Percentiles rank a stretch among this genome's conserved stretches.
Conservation (phyloP, 2,888 invertebrate genomes). For the Coecobrya sp. region DNA sequence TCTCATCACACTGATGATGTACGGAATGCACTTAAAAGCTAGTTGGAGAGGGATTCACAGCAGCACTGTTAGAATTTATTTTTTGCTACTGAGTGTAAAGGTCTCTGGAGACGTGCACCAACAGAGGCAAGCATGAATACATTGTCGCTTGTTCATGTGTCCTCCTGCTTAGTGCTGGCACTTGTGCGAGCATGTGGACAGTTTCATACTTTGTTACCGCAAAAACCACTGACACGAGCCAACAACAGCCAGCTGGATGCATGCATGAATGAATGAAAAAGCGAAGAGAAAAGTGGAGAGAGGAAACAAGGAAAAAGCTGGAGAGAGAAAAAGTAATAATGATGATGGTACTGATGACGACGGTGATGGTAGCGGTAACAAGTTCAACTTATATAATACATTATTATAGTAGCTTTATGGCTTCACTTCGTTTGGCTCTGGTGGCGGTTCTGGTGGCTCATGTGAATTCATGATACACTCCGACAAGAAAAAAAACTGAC, state of each 20-base stretch:
- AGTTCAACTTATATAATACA: conserved; percentile 16
- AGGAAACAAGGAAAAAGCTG: conserved; percentile 16
- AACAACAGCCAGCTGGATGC: conserved; percentile 19
- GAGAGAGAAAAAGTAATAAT: conserved; percentile 30
- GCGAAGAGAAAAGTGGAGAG: neutral
- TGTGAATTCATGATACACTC: conserved; percentile 52
- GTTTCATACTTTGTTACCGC: conserved; percentile 57
- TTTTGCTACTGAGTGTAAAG: neutral
- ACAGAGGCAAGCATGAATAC: conserved; percentile 25
- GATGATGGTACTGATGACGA: conserved; percentile 53
- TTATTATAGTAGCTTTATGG: neutral
- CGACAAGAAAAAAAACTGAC: conserved; percentile 8
- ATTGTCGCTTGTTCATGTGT: neutral
- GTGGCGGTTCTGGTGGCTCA: neutral
- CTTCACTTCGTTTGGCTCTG: neutral
- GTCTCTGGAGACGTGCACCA: neutral
- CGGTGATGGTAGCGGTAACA: conserved; percentile 32
- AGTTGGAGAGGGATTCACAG: neutral
- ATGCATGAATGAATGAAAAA: conserved; percentile 45
- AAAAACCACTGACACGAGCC: conserved; percentile 62
- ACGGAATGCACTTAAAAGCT: neutral
- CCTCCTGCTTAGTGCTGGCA: neutral
- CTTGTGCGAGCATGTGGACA: conserved; percentile 49
- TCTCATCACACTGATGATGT: neutral
- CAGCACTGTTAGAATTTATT: conserved; percentile 1